Base-by-base conservation (phyloP, 2,113 vertebrate genomes). In the Odontesthes bonariensis region DNA sequence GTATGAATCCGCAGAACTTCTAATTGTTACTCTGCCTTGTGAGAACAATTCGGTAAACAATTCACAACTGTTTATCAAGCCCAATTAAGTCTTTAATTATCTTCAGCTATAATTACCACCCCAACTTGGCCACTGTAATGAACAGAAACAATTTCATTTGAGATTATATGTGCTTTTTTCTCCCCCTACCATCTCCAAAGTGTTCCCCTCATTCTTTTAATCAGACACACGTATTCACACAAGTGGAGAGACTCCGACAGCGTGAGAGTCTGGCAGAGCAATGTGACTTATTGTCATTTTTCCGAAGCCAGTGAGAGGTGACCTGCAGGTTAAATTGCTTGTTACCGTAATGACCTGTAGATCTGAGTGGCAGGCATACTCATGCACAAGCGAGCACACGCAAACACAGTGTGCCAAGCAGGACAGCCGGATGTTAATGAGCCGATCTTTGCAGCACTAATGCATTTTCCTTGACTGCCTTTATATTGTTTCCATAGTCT, bases 301-400 rank as follows among this genome's bases (percentile, higher is more conserved):
- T 83, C 76, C 56, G 76, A 75, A 77, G 77, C 79, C 79, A 60
- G 83, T 85, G 80, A 81, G 83, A 79, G 61, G 76, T 87, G 85
- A 89, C 88, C 88, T 56, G 73, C 88, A 75, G 90, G 85, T 76
- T 65, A 78, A 85, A 84, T 71, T 70, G 70, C 84, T 91, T 83
- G 89, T 88, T 89, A 88, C 86, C 55, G 69, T 86, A 89, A 87
- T 90, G 87, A 89, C 87, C 86, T 87, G 82, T 76, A 80, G 83
- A 87, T 78, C 73, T 86, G 54, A 19, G 62, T 12, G 17, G 35
- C 59, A 62, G 47, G 55, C 46, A 66, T 65, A 69, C 16, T 11
- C 65, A 69, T 19, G 14, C 14, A 4, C 55, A 47, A 3, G 27
- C 3, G 27, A 2, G 27, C 62, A 38, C 33, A 67, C 73, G 55